These are phyloP conservation scores for Pseudopipra pipra DNA, from an alignment of 2,113 vertebrate genomes.

Conservation along the genomic window DNA sequence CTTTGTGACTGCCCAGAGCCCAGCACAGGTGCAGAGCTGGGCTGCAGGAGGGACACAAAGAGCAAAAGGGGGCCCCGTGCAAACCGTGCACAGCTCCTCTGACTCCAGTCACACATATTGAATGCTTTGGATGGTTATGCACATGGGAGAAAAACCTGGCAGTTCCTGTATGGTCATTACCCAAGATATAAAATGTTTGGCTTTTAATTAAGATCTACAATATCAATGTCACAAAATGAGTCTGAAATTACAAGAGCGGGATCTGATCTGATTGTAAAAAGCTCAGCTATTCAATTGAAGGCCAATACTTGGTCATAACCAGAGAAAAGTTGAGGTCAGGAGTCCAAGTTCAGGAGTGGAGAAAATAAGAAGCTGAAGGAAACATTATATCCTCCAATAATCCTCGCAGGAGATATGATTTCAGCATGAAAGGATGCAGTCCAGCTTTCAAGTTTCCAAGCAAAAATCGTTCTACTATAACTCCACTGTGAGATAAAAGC, in stretches of 20 bases:
- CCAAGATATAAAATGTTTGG: conserved; percentile 59
- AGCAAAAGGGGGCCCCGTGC: neutral
- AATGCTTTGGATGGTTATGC: conserved; percentile 54
- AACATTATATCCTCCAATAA: conserved; percentile 61
- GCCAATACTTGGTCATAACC: conserved; percentile 48
- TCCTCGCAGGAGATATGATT: conserved; percentile 64
- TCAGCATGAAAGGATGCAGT: conserved; percentile 60
- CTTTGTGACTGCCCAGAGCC: neutral
- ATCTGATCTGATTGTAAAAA: conserved; percentile 65
- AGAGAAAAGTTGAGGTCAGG: conserved; percentile 48
- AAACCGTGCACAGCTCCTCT: neutral
- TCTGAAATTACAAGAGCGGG: conserved; percentile 62
- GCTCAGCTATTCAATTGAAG: conserved; percentile 43
- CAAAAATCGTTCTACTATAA: conserved; percentile 64
- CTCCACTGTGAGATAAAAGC: conserved; percentile 60
- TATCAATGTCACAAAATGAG: conserved; percentile 63
- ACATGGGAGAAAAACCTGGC: conserved; percentile 6
- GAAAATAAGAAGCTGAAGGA: conserved; percentile 57
- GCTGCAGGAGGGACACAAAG: neutral
- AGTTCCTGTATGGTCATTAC: conserved; percentile 65
- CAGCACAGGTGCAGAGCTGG: conserved; percentile 15
- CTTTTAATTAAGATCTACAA: conserved; percentile 66
- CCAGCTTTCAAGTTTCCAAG: conserved; percentile 59
- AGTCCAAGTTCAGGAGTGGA: conserved; percentile 59
- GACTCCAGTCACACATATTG: neutral